Conservation (phyloP, 2,888 invertebrate genomes). For the Drosophila borealis region DNA sequence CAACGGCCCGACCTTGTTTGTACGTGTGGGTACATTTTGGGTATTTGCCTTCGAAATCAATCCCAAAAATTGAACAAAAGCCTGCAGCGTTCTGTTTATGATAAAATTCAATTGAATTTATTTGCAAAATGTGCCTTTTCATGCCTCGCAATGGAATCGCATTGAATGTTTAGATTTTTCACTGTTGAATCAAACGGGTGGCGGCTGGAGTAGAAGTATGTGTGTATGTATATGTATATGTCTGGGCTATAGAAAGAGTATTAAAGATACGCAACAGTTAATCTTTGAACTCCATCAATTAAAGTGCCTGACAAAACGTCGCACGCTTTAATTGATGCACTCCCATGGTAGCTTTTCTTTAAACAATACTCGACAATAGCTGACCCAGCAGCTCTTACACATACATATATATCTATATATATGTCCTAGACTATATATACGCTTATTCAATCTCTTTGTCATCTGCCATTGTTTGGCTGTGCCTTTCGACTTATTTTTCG, state of each 20-base stretch:
- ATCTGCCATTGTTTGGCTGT: slow-evolving; percentile 22
- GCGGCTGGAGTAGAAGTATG: background rate
- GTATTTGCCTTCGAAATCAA: slow-evolving; percentile 61
- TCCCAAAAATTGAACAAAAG: slow-evolving; percentile 64
- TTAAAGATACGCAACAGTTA: slow-evolving; percentile 54
- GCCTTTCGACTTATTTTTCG: slow-evolving; percentile 25
- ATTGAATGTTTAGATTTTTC: slow-evolving; percentile 71
- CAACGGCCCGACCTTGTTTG: slow-evolving; percentile 21
- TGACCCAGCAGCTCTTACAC: background rate
- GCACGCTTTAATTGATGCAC: slow-evolving; percentile 41
- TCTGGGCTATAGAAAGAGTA: background rate
- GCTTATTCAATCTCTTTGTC: slow-evolving; percentile 11
- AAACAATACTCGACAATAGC: slow-evolving; percentile 14
- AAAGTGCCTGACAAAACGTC: slow-evolving; percentile 46
- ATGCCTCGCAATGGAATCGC: slow-evolving; percentile 62
- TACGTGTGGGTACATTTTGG: slow-evolving; percentile 37
- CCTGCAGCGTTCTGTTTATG: slow-evolving; percentile 69
- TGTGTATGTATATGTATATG: background rate
- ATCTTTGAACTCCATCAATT: slow-evolving; percentile 72
- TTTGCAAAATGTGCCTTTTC: slow-evolving; percentile 56
- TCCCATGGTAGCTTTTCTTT: slow-evolving; percentile 3
- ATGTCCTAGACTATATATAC: background rate
- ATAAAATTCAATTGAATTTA: slow-evolving; percentile 67
- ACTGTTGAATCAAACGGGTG: slow-evolving; percentile 15
- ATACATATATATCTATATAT: slow-evolving; percentile 1